Base-by-base conservation (phyloP, 2,113 vertebrate species). In the Cinclus cinclus region DNA sequence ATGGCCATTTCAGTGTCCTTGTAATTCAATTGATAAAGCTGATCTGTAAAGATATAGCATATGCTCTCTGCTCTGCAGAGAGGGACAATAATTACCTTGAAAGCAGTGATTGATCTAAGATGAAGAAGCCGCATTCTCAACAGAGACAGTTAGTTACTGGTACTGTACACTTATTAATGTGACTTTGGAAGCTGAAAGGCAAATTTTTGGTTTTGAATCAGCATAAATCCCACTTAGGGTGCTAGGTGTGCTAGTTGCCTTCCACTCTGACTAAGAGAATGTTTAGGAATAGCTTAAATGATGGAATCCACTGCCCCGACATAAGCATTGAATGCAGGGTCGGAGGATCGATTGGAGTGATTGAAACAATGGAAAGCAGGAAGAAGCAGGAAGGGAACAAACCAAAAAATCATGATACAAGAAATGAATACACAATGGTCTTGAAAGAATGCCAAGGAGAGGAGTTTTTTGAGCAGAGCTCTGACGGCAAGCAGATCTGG, bases 401-500 rank as follows among this genome's bases (percentile, higher is more conserved):
- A 59, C 60, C 19, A 50, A 49, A 44, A 90, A 93, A 56, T 56
- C 8, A 5, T 47, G 52, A 33, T 92, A 56, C 42, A 52, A 95
- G 73, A 92, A 92, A 74, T 77, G 14, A 90, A 77, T 63, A 63
- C 55, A 92, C 86, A 93, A 89, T 89, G 64, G 52, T 60, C 73
- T 92, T 94, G 91, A 92, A 93, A 89, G 44, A 35, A 81, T 87
- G 68, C 80, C 92, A 87, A 55, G 44, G 52, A 68, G 89, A 59
- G 35, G 47, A 83, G 56, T 27, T 37, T 92, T 93, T 28, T 86
- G 39, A 88, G 59, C 63, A 77, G 59, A 79, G 73, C 56, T 22
- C 44, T 77, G 90, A 55, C 27, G 20, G 64, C 86, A 69, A 69
- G 59, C 88, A 81, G 80, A 86, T 78, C 73, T 83, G 64, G 21